Percentiles rank a stretch among this genome's conserved stretches.
phyloP scores from a whole-genome alignment of 2,888 invertebrate genomes.

The Amphimallon solstitiale region DNA sequence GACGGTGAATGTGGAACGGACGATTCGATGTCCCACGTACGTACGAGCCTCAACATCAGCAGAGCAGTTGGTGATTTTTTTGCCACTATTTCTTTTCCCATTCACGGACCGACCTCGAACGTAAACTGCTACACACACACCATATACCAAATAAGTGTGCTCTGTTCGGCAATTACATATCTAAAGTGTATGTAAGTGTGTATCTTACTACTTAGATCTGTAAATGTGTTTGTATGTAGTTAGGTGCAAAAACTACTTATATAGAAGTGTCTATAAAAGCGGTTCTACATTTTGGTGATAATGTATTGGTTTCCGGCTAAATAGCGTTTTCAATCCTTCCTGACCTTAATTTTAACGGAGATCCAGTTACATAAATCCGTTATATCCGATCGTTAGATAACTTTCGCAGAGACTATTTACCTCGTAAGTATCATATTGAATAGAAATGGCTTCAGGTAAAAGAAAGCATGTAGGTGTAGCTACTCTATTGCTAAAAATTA shows the following conservation, averaged over 20 bases:
- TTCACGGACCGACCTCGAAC: conserved; percentile 23
- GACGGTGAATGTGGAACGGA: conserved; percentile 28
- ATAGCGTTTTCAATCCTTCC: conserved; percentile 7
- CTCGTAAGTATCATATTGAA: no score
- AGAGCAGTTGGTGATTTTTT: not conserved
- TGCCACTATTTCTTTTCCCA: conserved; percentile 17
- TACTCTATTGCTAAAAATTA: no score
- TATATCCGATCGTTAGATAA: conserved; percentile 23
- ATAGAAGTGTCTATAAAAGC: not conserved
- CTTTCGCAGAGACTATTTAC: conserved; percentile 6
- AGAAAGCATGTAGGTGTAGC: no score
- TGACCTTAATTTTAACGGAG: conserved; percentile 26
- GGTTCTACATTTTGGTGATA: conserved; percentile 24
- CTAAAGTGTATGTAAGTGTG: not conserved
- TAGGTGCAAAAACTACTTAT: no score
- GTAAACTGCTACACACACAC: conserved; percentile 26
- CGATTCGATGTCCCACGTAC: conserved; percentile 25
- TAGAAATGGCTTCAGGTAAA: no score
- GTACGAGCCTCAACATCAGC: not conserved
- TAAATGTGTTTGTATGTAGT: no score
- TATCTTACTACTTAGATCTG: not conserved
- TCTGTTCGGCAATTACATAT: not conserved
- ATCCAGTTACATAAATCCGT: conserved; percentile 25
- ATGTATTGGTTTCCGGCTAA: conserved; percentile 17
- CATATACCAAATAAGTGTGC: conserved; percentile 17